These are phyloP conservation scores for Brachyistius frenatus DNA, from an alignment of 2,113 vertebrate genomes.

Conservation along the genomic window DNA sequence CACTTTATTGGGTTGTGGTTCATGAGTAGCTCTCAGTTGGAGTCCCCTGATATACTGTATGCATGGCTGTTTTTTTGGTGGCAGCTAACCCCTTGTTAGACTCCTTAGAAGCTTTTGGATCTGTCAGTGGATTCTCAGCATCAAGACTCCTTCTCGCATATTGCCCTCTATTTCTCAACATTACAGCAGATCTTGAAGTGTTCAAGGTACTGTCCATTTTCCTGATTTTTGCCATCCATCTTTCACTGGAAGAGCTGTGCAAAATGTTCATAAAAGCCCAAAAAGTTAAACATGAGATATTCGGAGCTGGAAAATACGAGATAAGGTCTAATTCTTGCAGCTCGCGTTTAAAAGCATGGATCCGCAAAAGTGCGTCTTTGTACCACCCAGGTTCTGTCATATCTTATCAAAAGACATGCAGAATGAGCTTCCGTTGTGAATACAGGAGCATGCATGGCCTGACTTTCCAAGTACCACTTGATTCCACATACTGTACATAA, in stretches of 20 bases:
- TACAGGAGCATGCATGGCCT: constrained; percentile 1
- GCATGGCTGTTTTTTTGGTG: too few relatives aligned
- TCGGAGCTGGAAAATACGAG: neutral
- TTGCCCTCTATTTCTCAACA: neutral
- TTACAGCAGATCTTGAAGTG: neutral
- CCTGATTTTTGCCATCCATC: neutral
- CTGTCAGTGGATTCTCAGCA: neutral
- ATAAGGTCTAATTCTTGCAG: neutral
- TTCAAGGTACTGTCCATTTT: neutral
- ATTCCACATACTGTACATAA: neutral
- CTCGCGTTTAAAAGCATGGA: neutral
- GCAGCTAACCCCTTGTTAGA: neutral
- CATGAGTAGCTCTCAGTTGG: too few relatives aligned
- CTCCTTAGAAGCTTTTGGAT: neutral
- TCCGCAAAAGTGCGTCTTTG: constrained; percentile 18
- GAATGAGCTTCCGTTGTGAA: constrained; percentile 15
- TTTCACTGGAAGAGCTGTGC: neutral
- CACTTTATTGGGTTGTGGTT: too few relatives aligned
- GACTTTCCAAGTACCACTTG: constrained; percentile 17
- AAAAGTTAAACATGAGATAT: neutral
- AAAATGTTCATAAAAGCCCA: neutral
- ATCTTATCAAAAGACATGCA: constrained; percentile 22
- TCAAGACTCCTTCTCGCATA: neutral
- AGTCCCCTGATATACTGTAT: too few relatives aligned
- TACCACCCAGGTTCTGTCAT: constrained; percentile 30